These are phyloP conservation scores for Elgonia sp. DNA, from an alignment of 2,888 invertebrate species.

Conservation along the genomic window DNA sequence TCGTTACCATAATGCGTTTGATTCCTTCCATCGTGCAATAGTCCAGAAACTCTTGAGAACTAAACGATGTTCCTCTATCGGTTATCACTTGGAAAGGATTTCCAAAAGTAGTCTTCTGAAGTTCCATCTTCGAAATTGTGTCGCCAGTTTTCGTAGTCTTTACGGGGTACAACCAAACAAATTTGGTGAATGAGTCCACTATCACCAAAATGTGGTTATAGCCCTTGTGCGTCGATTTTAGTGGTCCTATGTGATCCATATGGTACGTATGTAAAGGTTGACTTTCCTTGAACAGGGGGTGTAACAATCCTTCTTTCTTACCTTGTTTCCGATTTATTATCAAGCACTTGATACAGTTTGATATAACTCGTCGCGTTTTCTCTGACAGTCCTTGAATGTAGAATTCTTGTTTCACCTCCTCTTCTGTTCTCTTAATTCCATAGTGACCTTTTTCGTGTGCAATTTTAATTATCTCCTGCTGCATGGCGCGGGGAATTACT, in stretches of 20 bases:
- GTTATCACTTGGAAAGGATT: conserved; percentile 83
- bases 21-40: conserved; percentile 84
- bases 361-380: background rate
- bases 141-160: conserved; percentile 40
- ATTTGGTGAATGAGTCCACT: background rate
- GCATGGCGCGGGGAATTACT: too few species aligned
- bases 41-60: conserved; percentile 79
- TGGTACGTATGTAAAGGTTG: background rate
- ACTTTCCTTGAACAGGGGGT: background rate
- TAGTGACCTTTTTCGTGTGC: conserved; percentile 39
- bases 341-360: background rate
- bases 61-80: conserved; percentile 75
- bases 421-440: conserved; percentile 31
- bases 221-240: conserved; percentile 29
- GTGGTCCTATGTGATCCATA: background rate
- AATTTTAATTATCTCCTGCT: too few species aligned
- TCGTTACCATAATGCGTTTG: conserved; percentile 79
- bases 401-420: conserved; percentile 46
- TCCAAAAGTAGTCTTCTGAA: conserved; percentile 83
- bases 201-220: conserved; percentile 16
- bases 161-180: conserved; percentile 27
- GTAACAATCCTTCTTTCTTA: conserved; percentile 12
- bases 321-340: background rate
- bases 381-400: conserved; percentile 18
- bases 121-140: conserved; percentile 78